Conservation (phyloP, 2,888 invertebrate genomes). For the Hydrotaea cyrtoneurina region DNA sequence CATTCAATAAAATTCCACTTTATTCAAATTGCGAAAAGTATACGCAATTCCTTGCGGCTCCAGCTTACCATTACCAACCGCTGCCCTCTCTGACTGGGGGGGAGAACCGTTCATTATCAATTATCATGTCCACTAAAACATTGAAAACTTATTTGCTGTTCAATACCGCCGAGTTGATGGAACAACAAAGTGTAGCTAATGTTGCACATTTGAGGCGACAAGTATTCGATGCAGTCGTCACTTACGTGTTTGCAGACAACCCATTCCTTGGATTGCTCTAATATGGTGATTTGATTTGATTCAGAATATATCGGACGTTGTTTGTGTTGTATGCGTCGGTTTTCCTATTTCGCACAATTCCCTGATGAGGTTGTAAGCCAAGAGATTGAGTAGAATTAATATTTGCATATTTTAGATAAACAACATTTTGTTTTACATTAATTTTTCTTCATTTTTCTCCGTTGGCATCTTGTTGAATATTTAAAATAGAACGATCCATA, state of each 20-base stretch:
- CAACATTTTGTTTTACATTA: constrained; percentile 2
- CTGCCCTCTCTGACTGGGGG: neutral
- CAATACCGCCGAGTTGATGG: no score
- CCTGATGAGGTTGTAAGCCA: neutral
- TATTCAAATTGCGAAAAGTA: neutral
- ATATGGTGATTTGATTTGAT: no score
- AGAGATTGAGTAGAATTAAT: neutral
- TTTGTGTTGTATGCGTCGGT: no score
- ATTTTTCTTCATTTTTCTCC: neutral
- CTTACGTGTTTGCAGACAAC: no score
- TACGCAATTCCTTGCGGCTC: neutral
- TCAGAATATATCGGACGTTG: no score
- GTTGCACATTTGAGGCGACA: no score
- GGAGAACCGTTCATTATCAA: neutral
- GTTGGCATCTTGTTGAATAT: neutral
- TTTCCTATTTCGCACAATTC: no score
- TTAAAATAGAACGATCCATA: neutral
- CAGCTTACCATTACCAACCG: neutral
- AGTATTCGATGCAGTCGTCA: no score
- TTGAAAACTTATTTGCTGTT: neutral
- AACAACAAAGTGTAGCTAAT: no score
- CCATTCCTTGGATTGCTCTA: no score
- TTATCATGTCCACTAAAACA: neutral
- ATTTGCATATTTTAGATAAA: constrained; percentile 52
- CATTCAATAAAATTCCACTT: neutral